phyloP scores from a whole-genome alignment of 2,888 invertebrate genomes.

The Ormyrus pomaceus region DNA sequence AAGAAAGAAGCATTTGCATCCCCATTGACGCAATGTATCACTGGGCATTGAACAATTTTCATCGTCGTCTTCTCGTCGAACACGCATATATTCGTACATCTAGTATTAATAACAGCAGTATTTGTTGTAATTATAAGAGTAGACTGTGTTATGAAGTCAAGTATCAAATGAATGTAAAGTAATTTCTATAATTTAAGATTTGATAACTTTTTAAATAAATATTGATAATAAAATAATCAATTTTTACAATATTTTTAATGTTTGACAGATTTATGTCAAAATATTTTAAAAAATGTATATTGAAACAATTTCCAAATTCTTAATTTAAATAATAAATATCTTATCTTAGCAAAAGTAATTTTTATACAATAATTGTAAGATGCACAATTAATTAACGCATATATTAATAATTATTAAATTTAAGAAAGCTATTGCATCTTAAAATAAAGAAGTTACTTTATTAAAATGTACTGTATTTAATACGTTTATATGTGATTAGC shows the following conservation, averaged over 20 bases:
- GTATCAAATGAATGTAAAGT: constrained; percentile 26
- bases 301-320: constrained; percentile 4
- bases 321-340: background rate
- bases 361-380: background rate
- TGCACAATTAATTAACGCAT: no score
- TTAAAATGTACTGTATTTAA: constrained; percentile 16
- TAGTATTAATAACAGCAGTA: constrained; percentile 57
- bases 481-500: constrained; percentile 41
- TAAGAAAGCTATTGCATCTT: background rate
- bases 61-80: constrained; percentile 46
- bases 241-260: constrained; percentile 11
- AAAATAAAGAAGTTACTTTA: constrained; percentile 33
- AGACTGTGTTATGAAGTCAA: constrained; percentile 51
- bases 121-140: constrained; percentile 55
- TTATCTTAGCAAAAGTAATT: background rate
- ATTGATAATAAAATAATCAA: background rate
- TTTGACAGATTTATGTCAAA: background rate
- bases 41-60: constrained; percentile 51
- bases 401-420: no score
- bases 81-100: constrained; percentile 51
- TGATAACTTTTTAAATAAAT: constrained; percentile 30
- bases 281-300: background rate
- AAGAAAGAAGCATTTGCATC: constrained; percentile 28
- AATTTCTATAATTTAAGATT: constrained; percentile 41
- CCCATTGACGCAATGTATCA: constrained; percentile 48